Percentiles rank a stretch among this genome's conserved stretches.
Evolutionary conservation across 2,797 vertebrate genomes (phyloP).

Genomic region (Channallabes apus): DNA sequence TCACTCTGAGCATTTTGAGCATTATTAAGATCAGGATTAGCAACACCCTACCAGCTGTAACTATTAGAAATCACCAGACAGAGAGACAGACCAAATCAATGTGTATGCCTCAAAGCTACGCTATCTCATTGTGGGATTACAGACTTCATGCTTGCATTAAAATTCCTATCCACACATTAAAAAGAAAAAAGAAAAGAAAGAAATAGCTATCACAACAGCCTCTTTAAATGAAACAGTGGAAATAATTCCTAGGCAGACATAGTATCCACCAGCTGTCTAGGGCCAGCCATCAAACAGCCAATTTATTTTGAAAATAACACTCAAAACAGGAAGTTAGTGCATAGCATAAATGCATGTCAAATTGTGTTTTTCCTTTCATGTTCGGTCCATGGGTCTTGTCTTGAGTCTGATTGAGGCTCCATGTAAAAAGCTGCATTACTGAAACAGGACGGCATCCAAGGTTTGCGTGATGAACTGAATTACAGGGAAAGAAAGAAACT

Average conservation of each 20-base stretch:
- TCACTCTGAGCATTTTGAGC: conserved; percentile 8
- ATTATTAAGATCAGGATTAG: conserved; percentile 20
- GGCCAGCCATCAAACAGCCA: background rate
- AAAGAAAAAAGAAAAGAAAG: too few species aligned
- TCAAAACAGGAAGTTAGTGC: conserved; percentile 3
- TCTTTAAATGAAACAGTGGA: conserved; percentile 3
- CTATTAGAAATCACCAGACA: background rate
- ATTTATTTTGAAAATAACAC: conserved; percentile 26
- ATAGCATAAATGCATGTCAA: background rate
- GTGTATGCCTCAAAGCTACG: background rate
- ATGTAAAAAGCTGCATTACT: conserved; percentile 6
- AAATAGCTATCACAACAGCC: background rate
- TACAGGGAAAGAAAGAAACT: conserved; percentile 33
- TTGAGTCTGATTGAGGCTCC: conserved; percentile 3
- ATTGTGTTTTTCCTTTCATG: background rate
- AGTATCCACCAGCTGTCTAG: conserved; percentile 8
- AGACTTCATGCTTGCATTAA: background rate
- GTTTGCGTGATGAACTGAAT: conserved; percentile 35
- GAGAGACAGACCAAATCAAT: background rate
- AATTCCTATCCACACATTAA: conserved; percentile 11
- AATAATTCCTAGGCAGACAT: conserved; percentile 17
- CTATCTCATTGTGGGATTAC: background rate
- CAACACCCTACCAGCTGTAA: background rate
- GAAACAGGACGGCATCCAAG: conserved; percentile 4
- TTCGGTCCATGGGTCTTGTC: conserved; percentile 12